These are phyloP conservation scores for Hypomecis punctinalis DNA, from an alignment of 2,888 invertebrate species.

Conservation along the genomic window DNA sequence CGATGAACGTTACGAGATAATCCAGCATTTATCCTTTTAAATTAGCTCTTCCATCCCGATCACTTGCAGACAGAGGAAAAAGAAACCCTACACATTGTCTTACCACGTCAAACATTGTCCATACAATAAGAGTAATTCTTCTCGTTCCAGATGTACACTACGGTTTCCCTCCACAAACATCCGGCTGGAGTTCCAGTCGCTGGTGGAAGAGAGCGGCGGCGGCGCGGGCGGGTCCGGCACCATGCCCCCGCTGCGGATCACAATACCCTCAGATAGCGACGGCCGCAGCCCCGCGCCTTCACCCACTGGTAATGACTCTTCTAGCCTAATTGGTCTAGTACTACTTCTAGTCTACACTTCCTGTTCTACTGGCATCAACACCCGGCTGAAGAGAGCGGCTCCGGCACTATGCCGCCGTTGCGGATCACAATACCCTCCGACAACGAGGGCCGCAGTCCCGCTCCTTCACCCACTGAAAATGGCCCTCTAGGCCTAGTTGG, in stretches of 20 bases:
- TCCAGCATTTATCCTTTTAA: too few relatives aligned
- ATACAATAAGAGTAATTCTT: neutral
- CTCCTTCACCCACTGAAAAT: constrained; percentile 95
- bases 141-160: constrained; percentile 92
- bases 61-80: too few relatives aligned
- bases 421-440: constrained; percentile 94
- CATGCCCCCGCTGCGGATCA: constrained; percentile 92
- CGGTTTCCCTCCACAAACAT: constrained; percentile 99
- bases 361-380: too few relatives aligned
- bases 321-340: neutral
- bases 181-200: constrained; percentile 96
- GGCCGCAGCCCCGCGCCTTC: constrained; percentile 95
- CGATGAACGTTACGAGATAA: too few relatives aligned
- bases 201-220: constrained; percentile 91
- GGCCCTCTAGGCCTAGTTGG: neutral
- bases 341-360: too few relatives aligned
- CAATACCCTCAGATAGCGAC: constrained; percentile 91
- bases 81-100: too few relatives aligned
- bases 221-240: constrained; percentile 75
- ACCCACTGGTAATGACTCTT: constrained; percentile 88
- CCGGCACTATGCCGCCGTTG: constrained; percentile 88
- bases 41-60: too few relatives aligned
- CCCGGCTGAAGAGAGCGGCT: constrained; percentile 88
- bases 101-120: too few relatives aligned
- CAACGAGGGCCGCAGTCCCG: constrained; percentile 90